Conservation (phyloP, 1,140 invertebrate genomes). For the Sycophaga agraensis region DNA sequence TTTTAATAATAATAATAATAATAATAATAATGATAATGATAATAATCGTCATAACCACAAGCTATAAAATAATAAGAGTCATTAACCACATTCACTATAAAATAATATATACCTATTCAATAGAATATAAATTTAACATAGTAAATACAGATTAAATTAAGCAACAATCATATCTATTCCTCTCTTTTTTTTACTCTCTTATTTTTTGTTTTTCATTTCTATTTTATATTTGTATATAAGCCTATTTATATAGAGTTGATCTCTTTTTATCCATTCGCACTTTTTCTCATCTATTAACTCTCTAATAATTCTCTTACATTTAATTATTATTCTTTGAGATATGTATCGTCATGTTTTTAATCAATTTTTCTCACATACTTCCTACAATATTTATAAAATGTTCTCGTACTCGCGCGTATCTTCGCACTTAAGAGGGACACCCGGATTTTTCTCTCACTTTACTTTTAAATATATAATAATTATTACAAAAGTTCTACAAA, state of each 20-base stretch:
- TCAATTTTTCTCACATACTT: constrained; percentile 25
- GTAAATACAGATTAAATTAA: constrained; percentile 57
- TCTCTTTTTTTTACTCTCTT: constrained; percentile 27
- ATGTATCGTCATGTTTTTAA: constrained; percentile 54
- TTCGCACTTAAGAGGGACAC: constrained; percentile 13
- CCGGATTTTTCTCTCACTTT: constrained; percentile 10
- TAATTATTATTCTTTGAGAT: constrained; percentile 60
- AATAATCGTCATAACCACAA: constrained; percentile 32
- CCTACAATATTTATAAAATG: constrained; percentile 24
- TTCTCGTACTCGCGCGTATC: constrained; percentile 16
- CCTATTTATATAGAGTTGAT: constrained; percentile 27
- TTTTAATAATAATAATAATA: constrained; percentile 31
- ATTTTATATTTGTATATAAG: constrained; percentile 23
- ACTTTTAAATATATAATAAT: too few relatives aligned
- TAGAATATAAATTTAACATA: constrained; percentile 55
- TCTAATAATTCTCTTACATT: constrained; percentile 48
- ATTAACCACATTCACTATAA: constrained; percentile 39
- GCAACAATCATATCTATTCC: constrained; percentile 54
- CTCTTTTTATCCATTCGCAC: constrained; percentile 8
- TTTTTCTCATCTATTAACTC: constrained; percentile 5
- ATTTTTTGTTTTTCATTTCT: constrained; percentile 18
- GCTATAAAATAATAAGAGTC: constrained; percentile 45
- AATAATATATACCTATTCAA: constrained; percentile 53
- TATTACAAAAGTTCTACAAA: constrained; percentile 28
- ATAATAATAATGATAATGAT: constrained; percentile 38